phyloP scores from a whole-genome alignment of 2,113 vertebrate genomes.

The Stercorarius parasiticus region DNA sequence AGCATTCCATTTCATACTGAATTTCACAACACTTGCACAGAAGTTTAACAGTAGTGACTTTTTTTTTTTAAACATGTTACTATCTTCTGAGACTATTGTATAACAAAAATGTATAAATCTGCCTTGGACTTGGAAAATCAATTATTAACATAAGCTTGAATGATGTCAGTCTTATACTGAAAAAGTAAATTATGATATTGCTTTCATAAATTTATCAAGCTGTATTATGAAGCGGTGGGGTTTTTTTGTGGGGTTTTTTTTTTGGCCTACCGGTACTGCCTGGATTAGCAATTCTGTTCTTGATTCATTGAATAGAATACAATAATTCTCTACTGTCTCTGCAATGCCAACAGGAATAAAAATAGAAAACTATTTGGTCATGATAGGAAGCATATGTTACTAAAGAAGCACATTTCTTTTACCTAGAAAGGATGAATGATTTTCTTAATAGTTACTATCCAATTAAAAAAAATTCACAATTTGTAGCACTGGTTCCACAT shows the following conservation, averaged over 20 bases:
- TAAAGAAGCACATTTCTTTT: not conserved
- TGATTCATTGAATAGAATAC: conserved; percentile 5
- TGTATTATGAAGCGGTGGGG: not conserved
- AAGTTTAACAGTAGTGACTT: not conserved
- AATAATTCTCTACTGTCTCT: conserved; percentile 1
- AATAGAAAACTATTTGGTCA: not conserved
- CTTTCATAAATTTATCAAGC: not conserved
- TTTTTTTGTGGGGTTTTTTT: not conserved
- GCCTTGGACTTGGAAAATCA: not conserved
- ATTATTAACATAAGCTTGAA: not conserved
- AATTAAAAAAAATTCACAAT: not conserved
- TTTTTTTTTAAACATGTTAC: not conserved
- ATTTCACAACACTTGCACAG: not conserved
- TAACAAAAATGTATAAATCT: not conserved
- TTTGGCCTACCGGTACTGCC: not conserved
- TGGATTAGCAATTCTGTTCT: conserved; percentile 18
- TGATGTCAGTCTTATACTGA: not conserved
- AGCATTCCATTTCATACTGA: not conserved
- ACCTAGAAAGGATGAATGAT: not conserved
- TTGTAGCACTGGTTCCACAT: not conserved
- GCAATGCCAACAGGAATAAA: not conserved
- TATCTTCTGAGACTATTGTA: not conserved
- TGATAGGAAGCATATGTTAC: conserved; percentile 47
- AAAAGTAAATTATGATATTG: not conserved
- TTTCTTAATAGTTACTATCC: not conserved